phyloP scores from a whole-genome alignment of 2,888 invertebrate genomes.

The Incurvaria masculella region DNA sequence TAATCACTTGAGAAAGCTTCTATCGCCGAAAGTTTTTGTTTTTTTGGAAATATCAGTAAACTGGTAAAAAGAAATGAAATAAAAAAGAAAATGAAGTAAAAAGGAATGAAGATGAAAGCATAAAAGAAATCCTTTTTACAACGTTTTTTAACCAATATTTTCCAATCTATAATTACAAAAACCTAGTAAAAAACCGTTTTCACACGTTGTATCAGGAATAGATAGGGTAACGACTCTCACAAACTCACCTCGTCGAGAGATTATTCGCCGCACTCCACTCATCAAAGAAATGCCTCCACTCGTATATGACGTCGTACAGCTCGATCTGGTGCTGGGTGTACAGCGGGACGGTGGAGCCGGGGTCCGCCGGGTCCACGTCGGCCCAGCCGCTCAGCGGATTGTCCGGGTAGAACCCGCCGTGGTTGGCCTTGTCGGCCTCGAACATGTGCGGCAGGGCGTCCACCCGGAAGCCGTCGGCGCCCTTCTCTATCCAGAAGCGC shows the following conservation, averaged over 20 bases:
- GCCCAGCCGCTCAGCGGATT: conserved; percentile 46
- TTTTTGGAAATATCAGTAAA: too few relatives aligned
- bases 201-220: too few relatives aligned
- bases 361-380: conserved; percentile 45
- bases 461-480: conserved; percentile 74
- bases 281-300: conserved; percentile 57
- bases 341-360: conserved; percentile 56
- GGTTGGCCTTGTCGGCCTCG: conserved; percentile 46
- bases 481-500: conserved; percentile 70
- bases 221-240: too few relatives aligned
- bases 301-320: conserved; percentile 51
- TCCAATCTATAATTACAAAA: too few relatives aligned
- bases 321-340: conserved; percentile 61
- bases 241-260: conserved; percentile 38
- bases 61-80: too few relatives aligned
- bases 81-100: too few relatives aligned
- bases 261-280: conserved; percentile 36
- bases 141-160: too few relatives aligned
- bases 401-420: conserved; percentile 38
- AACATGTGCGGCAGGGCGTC: conserved; percentile 61
- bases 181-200: too few relatives aligned
- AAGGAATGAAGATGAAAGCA: too few relatives aligned
- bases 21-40: too few relatives aligned
- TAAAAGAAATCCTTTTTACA: too few relatives aligned
- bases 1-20: too few relatives aligned